phyloP scores from a whole-genome alignment of 1,140 invertebrate genomes.

The Andrena cerasifolii region DNA sequence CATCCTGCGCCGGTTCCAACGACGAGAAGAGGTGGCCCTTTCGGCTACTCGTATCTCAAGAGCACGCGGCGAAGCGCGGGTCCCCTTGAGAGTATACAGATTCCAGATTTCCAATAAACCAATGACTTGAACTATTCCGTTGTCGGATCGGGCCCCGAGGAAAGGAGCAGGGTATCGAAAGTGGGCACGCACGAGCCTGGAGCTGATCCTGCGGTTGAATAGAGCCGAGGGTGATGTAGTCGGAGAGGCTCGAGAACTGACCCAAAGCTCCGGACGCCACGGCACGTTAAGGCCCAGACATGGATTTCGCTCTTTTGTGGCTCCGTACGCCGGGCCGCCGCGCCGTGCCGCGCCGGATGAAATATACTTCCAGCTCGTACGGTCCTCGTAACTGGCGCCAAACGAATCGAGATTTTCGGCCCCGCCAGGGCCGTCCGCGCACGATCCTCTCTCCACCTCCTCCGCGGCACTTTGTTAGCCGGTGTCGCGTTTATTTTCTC shows the following conservation, averaged over 20 bases:
- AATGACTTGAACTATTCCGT: no score
- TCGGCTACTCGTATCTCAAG: slow-evolving; percentile 5
- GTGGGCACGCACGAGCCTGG: slow-evolving; percentile 7
- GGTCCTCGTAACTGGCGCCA: slow-evolving; percentile 54
- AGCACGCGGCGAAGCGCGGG: no score
- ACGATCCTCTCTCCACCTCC: neutral
- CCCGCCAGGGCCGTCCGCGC: slow-evolving; percentile 7
- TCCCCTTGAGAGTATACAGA: no score
- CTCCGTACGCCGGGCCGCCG: slow-evolving; percentile 58
- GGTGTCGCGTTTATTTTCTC: slow-evolving; percentile 30
- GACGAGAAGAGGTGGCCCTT: neutral
- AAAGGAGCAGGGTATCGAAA: neutral
- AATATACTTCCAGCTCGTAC: slow-evolving; percentile 55
- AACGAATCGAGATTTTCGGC: slow-evolving; percentile 53
- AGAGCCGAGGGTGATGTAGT: slow-evolving; percentile 12
- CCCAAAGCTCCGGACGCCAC: slow-evolving; percentile 57
- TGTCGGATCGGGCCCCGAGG: neutral
- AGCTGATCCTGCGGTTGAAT: slow-evolving; percentile 9
- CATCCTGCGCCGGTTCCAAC: neutral
- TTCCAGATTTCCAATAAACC: no score
- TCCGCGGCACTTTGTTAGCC: slow-evolving; percentile 6
- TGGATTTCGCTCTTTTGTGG: slow-evolving; percentile 74
- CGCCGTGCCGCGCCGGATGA: slow-evolving; percentile 47
- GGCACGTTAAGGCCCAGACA: slow-evolving; percentile 70
- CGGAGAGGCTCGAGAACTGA: slow-evolving; percentile 25